Base-by-base conservation (phyloP, 1,140 invertebrate genomes). In the Lasaia peninsularis region DNA sequence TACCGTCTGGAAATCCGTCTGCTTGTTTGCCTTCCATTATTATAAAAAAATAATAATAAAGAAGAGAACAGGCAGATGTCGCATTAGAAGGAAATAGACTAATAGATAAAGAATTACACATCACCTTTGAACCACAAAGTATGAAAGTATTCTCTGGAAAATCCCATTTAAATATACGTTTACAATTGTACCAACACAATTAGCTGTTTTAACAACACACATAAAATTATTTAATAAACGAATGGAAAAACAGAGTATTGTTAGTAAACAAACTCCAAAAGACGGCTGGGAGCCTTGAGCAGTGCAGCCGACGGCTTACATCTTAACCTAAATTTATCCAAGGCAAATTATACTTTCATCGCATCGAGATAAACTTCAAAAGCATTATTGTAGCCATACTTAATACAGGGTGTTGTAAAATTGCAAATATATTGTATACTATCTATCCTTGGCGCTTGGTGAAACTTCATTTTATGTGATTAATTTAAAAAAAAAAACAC, bases 201-300 rank as follows among this genome's bases (percentile, higher is more conserved):
- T 18, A 40, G 37, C 8, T 61, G 67, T 71, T 72, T 67, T 68
- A 20, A 63, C 77, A 40, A 40, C 52, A 72, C n/a, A 53, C 66
- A 63, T 66, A 72, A 67, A 75, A 82, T 85, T 78, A 86, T 83
- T 86, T 82, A 82, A 86, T 62, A 70, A 37, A 65, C 71, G 60
- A 83, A 69, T 80, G 71, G 73, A 80, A 80, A 88, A 80, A 78
- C 81, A 83, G 72, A 64, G 62, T 64, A 35, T 62, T 67, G 69
- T 88, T 86, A 83, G 81, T 85, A 88, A 86, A 86, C 80, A 63
- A 71, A 62, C 58, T 37, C 61, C 68, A n/a, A n/a, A 79, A 77
- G 71, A 77, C 72, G 64, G 63, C 62, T 61, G 54, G 62, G 71
- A 78, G 71, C 85, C 85, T 86, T 86, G 85, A 73, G 63, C 55